Evolutionary conservation across 2,113 vertebrate genomes (phyloP).

Genomic region (Heloderma charlesbogerti): DNA sequence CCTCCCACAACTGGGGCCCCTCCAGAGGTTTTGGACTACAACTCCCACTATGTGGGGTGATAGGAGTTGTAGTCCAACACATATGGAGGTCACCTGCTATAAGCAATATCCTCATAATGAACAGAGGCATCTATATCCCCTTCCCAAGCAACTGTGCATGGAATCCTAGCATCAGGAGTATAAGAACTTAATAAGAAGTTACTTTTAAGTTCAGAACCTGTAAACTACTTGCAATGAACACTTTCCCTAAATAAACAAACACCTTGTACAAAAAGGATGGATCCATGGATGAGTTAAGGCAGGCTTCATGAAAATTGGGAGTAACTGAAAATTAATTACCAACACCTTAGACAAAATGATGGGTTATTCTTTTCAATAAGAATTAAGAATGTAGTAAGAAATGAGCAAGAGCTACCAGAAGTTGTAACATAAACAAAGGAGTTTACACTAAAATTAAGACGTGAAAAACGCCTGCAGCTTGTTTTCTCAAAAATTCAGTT

Average conservation of each 20-base stretch:
- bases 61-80: not conserved
- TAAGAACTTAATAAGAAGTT: not conserved
- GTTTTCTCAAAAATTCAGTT: not conserved
- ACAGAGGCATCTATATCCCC: not conserved
- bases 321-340: not conserved
- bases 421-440: not conserved
- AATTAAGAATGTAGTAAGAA: not conserved
- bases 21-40: not conserved
- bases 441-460: not conserved
- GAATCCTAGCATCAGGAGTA: not conserved
- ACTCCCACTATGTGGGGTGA: not conserved
- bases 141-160: not conserved
- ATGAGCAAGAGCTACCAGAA: not conserved
- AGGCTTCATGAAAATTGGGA: not conserved
- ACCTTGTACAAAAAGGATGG: not conserved
- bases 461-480: not conserved
- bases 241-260: too few species aligned
- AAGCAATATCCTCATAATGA: not conserved
- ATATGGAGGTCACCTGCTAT: too few species aligned
- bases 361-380: not conserved
- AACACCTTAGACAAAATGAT: not conserved
- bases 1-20: not conserved
- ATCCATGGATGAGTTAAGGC: not conserved
- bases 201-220: not conserved
- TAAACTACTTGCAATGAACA: not conserved